Evolutionary conservation across 2,113 vertebrate genomes (phyloP).

Genomic region (Mugil cephalus): DNA sequence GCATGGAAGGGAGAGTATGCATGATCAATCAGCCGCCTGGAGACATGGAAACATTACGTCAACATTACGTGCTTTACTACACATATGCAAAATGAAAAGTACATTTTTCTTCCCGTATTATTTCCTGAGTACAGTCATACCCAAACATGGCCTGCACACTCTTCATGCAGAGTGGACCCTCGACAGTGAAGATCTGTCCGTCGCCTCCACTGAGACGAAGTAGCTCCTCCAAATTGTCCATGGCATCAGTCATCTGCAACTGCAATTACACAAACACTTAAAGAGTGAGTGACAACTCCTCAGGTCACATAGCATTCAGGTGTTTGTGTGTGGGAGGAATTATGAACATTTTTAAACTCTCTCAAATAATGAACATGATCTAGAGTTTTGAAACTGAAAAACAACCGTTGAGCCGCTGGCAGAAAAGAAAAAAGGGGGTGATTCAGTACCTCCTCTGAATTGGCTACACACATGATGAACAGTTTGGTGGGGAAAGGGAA

Average conservation of each 20-base stretch:
- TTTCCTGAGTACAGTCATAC: slow-evolving; percentile 63
- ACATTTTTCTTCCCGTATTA: not conserved
- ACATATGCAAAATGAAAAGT: not conserved
- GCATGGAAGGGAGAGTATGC: slow-evolving; percentile 97
- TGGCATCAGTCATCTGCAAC: slow-evolving; percentile 93
- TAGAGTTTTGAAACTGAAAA: not conserved
- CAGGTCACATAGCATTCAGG: not conserved
- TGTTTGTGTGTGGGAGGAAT: not conserved
- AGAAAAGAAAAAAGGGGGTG: not conserved
- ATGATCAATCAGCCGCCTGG: slow-evolving; percentile 94
- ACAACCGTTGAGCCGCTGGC: not conserved
- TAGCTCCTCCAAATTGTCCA: slow-evolving; percentile 94
- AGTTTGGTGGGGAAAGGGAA: slow-evolving; percentile 96
- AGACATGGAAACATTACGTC: slow-evolving; percentile 5
- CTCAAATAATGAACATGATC: too few relatives aligned
- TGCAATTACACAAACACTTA: slow-evolving; percentile 64
- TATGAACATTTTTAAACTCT: too few relatives aligned
- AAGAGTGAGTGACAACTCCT: not conserved
- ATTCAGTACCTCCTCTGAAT: slow-evolving; percentile 92
- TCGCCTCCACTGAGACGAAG: slow-evolving; percentile 94
- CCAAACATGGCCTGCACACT: slow-evolving; percentile 99
- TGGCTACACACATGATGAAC: slow-evolving; percentile 97
- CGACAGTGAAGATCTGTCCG: slow-evolving; percentile 96
- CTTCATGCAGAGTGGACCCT: slow-evolving; percentile 96
- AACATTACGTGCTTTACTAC: not conserved